Percentiles rank a stretch among this genome's conserved stretches.
These are phyloP conservation scores for Scolanthus callimorphus DNA, from an alignment of 92 coral and sea anemone species.

Conservation along the genomic window DNA sequence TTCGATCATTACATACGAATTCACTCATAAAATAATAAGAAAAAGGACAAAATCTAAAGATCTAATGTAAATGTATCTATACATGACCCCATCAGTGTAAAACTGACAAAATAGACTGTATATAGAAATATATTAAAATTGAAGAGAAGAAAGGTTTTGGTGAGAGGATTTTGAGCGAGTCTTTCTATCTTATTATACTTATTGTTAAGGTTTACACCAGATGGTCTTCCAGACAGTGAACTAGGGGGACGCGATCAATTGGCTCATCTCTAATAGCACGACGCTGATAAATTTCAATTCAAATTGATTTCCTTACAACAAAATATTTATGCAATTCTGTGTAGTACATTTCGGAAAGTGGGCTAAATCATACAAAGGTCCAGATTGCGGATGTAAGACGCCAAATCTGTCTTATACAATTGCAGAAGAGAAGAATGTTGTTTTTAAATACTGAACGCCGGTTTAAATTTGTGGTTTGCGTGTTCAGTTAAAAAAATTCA, in stretches of 20 bases:
- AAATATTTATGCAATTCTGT: background rate
- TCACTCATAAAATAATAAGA: conserved; percentile 25
- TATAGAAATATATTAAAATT: conserved; percentile 65
- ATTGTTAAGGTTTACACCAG: conserved; percentile 60
- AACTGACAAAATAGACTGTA: conserved; percentile 42
- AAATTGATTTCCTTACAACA: background rate
- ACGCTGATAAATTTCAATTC: conserved; percentile 3
- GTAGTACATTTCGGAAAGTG: background rate
- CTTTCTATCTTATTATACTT: conserved; percentile 1
- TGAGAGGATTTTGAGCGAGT: conserved; percentile 15
- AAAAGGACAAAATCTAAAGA: conserved; percentile 42
- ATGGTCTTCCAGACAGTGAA: conserved; percentile 43
- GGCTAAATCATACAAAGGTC: background rate
- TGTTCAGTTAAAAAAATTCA: no score
- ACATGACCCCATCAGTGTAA: conserved; percentile 9
- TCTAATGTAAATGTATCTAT: conserved; percentile 48
- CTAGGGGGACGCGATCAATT: conserved; percentile 28
- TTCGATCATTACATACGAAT: conserved; percentile 42
- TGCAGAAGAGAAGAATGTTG: no score
- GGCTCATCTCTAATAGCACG: conserved; percentile 4
- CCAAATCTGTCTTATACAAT: no score
- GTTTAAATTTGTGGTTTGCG: background rate
- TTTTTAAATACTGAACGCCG: background rate
- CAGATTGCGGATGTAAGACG: no score
- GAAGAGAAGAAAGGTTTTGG: conserved; percentile 30